Percentiles rank a stretch among this genome's conserved stretches.
Conservation (phyloP, 2,888 invertebrate genomes). For the Perithous albicinctus region DNA sequence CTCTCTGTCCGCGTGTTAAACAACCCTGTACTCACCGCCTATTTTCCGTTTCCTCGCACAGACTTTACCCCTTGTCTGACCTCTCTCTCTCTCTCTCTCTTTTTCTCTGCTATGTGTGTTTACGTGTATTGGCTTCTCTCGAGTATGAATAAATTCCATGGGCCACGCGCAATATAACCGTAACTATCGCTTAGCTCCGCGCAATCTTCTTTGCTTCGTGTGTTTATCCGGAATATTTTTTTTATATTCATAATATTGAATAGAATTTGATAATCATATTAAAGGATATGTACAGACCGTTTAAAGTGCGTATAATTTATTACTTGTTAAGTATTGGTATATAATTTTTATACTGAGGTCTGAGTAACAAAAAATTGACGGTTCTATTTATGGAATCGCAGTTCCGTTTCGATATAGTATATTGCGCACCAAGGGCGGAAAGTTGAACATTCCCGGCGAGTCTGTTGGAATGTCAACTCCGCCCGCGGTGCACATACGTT, state of each 20-base stretch:
- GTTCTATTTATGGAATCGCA: too few species aligned
- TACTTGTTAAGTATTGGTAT: too few species aligned
- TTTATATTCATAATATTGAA: neutral
- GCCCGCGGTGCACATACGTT: too few species aligned
- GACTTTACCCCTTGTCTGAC: neutral
- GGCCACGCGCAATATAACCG: constrained; percentile 12
- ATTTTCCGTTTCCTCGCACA: neutral
- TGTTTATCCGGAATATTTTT: constrained; percentile 24
- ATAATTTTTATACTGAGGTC: too few species aligned
- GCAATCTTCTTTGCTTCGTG: neutral
- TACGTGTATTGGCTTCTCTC: constrained; percentile 34
- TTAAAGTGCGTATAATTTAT: too few species aligned
- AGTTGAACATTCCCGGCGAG: too few species aligned
- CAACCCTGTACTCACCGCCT: constrained; percentile 26
- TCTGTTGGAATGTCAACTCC: too few species aligned
- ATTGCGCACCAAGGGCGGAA: too few species aligned
- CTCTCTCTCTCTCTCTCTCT: neutral
- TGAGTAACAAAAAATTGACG: too few species aligned
- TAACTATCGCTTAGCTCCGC: constrained; percentile 32
- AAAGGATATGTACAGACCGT: too few species aligned
- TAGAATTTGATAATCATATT: too few species aligned
- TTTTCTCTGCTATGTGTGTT: neutral
- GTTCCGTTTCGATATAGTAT: too few species aligned
- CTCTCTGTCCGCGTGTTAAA: constrained; percentile 56
- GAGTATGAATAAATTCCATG: constrained; percentile 59